Base-by-base conservation (phyloP, 2,797 vertebrate species). In the Pipistrellus pygmaeus region DNA sequence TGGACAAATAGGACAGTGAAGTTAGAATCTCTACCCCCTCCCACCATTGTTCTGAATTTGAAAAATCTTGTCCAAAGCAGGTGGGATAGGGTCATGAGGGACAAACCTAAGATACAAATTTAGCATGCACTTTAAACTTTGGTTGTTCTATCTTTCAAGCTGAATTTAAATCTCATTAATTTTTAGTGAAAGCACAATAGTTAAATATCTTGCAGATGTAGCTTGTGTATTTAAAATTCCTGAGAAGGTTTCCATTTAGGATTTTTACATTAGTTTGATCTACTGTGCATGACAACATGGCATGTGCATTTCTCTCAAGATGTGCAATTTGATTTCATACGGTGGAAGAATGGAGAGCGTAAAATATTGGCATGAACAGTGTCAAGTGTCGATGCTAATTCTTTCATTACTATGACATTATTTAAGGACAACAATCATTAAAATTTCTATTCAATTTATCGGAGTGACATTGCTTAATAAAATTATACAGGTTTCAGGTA, bases 351-450 rank as follows among this genome's bases (percentile, higher is more conserved):
- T 92, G 46, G 78, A 92, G 82, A 96, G 72, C 88, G 30, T 95
- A 94, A 27, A 98, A 97, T 95, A 98, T 94, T 66, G 96, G 94
- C 91, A 95, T 97, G 95, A 97, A 97, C 85, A 96, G 96, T 95
- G 96, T 89, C 96, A 98, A 97, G 30, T 95, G 91, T 97, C 88
- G 3, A 84, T 51, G 86, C 18, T 97, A 98, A 97, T 95, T 97
- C 62, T 48, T 97, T 97, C 96, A 93, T 96, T 97, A 83, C 95
- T 97, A 93, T 97, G 95, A 97, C 95, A 96, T 94, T 96, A 96
- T 98, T 96, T 97, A 97, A 98, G 83, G 93, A 92, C 53, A 97
- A 89, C 60, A 96, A 97, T 94, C 46, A 38, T 69, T 93, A 97
- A 94, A 84, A 96, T 97, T 97, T 96, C 95, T 71, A 35, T 35